Evolutionary conservation across 2,113 vertebrate genomes (phyloP).

Genomic region (Romanogobio albipinnatus): DNA sequence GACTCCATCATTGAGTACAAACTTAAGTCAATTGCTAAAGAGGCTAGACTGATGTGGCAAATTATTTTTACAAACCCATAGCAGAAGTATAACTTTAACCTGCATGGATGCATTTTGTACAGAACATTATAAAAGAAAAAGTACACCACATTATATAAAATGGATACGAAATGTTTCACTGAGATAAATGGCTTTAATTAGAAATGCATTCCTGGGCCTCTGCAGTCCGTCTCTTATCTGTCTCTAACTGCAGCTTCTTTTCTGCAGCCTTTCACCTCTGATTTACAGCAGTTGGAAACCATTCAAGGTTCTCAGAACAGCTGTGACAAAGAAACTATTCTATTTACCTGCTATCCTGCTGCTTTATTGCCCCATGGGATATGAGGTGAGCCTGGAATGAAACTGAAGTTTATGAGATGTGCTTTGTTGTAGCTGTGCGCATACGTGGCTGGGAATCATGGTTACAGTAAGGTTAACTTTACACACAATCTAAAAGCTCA

Average conservation of each 20-base stretch:
- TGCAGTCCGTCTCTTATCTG: conserved; percentile 47
- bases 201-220: conserved; percentile 50
- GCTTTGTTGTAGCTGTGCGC: conserved; percentile 19
- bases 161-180: conserved; percentile 20
- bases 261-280: conserved; percentile 48
- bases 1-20: too few species aligned
- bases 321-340: conserved; percentile 57
- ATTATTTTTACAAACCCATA: background rate
- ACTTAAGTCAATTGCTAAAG: background rate
- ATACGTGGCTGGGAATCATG: conserved; percentile 15
- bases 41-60: background rate
- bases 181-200: conserved; percentile 58
- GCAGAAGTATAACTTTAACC: background rate
- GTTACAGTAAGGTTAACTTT: conserved; percentile 29
- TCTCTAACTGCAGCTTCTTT: conserved; percentile 47
- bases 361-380: conserved; percentile 44
- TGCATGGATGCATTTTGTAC: background rate
- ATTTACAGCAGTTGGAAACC: conserved; percentile 50
- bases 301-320: conserved; percentile 40
- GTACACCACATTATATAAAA: conserved; percentile 32
- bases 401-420: conserved; percentile 46
- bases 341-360: conserved; percentile 42
- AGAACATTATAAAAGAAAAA: conserved; percentile 37
- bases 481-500: background rate
- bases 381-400: conserved; percentile 44